Evolutionary conservation across 1,140 invertebrate species (phyloP).

Genomic region (Neodiprion virginianus): DNA sequence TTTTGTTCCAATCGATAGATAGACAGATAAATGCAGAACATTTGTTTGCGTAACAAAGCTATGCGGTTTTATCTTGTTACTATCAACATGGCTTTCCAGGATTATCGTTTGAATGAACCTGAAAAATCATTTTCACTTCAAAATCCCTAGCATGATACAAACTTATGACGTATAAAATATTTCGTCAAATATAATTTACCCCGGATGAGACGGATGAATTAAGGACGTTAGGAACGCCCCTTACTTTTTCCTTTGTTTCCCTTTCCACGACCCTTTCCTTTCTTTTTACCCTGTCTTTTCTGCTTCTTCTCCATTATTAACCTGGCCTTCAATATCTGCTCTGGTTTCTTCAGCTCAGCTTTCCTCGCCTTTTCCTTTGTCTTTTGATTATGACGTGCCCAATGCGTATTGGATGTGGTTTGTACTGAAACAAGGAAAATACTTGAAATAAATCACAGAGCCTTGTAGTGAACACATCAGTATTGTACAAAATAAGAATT

Average conservation of each 20-base stretch:
- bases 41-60: no score
- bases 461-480: slow-evolving; percentile 17
- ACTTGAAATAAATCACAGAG: slow-evolving; percentile 29
- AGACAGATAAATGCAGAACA: no score
- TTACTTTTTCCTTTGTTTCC: slow-evolving; percentile 32
- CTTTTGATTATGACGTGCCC: slow-evolving; percentile 70
- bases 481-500: not conserved
- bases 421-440: slow-evolving; percentile 43
- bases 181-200: no score
- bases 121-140: no score
- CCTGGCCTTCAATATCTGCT: slow-evolving; percentile 75
- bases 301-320: slow-evolving; percentile 64
- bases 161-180: no score
- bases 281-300: slow-evolving; percentile 52
- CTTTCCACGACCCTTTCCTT: slow-evolving; percentile 30
- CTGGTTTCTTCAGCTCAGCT: slow-evolving; percentile 70
- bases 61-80: no score
- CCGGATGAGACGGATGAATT: no score
- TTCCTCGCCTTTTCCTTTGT: slow-evolving; percentile 60
- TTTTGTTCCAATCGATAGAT: no score
- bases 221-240: not conserved
- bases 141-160: no score
- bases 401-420: slow-evolving; percentile 62
- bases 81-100: no score
- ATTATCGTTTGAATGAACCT: no score